Percentiles rank a stretch among this genome's conserved stretches.
Evolutionary conservation across 1,140 invertebrate species (phyloP).

Genomic region (Orussus abietinus): DNA sequence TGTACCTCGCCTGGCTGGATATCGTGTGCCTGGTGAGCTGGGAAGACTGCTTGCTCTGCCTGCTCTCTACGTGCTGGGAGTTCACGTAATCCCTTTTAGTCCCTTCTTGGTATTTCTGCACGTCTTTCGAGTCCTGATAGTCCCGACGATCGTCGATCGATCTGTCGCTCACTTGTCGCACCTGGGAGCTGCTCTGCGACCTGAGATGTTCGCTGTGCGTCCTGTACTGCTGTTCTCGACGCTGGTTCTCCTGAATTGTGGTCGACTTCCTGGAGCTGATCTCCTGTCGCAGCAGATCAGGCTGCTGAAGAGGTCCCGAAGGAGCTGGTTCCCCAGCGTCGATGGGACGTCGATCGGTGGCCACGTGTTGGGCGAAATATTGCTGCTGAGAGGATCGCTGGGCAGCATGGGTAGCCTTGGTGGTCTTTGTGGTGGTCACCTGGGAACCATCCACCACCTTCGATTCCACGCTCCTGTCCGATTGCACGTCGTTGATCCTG

Average conservation of each 20-base stretch:
- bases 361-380: conserved; percentile 12
- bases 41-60: conserved; percentile 22
- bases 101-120: conserved; percentile 16
- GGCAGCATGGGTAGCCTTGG: conserved; percentile 36
- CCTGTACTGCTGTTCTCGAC: conserved; percentile 22
- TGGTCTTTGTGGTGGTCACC: conserved; percentile 53
- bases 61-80: conserved; percentile 30
- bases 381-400: conserved; percentile 12
- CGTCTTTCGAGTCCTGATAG: conserved; percentile 13
- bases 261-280: conserved; percentile 6
- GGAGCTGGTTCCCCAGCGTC: no score
- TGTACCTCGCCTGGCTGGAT: conserved; percentile 29
- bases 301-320: no score
- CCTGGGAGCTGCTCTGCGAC: conserved; percentile 22
- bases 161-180: conserved; percentile 17
- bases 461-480: conserved; percentile 31
- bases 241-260: conserved; percentile 3
- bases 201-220: conserved; percentile 20
- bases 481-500: conserved; percentile 27
- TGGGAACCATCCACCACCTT: conserved; percentile 56
- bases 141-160: conserved; percentile 17
- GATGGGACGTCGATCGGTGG: conserved; percentile 1
- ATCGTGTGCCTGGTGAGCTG: conserved; percentile 23
- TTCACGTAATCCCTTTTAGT: conserved; percentile 40
- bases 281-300: no score